phyloP scores from a whole-genome alignment of 2,113 vertebrate species.

The Copsychus sechellarum region DNA sequence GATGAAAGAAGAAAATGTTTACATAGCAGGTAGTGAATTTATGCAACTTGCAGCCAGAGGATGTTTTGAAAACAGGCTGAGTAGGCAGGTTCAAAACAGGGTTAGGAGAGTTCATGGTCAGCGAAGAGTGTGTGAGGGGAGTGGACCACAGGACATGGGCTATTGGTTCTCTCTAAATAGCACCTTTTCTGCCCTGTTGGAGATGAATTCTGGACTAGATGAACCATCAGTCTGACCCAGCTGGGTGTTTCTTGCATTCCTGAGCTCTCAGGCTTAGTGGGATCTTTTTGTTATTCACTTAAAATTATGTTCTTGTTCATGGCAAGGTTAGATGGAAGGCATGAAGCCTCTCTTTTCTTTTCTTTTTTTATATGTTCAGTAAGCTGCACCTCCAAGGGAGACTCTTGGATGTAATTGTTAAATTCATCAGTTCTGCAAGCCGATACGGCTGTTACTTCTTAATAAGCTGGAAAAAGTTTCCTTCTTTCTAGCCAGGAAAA shows the following conservation, averaged over 20 bases:
- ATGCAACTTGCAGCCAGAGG: constrained; percentile 13
- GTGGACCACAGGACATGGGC: not conserved
- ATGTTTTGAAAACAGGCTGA: constrained; percentile 24
- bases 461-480: constrained; percentile 1
- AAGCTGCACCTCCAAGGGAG: not conserved
- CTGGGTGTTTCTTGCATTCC: not conserved
- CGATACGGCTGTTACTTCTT: not conserved
- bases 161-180: not conserved
- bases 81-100: constrained; percentile 11
- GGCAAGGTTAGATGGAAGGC: not conserved
- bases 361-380: not conserved
- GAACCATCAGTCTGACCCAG: not conserved
- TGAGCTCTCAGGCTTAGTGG: not conserved
- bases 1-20: constrained; percentile 21
- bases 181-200: not conserved
- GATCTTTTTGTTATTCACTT: not conserved
- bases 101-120: constrained; percentile 23
- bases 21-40: constrained; percentile 7
- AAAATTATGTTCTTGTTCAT: not conserved
- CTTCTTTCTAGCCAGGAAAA: constrained; percentile 32
- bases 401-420: not conserved
- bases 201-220: not conserved
- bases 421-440: not conserved
- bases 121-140: not conserved
- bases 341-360: not conserved